Base-by-base conservation (phyloP, 1,140 invertebrate species). In the Aethina tumida region DNA sequence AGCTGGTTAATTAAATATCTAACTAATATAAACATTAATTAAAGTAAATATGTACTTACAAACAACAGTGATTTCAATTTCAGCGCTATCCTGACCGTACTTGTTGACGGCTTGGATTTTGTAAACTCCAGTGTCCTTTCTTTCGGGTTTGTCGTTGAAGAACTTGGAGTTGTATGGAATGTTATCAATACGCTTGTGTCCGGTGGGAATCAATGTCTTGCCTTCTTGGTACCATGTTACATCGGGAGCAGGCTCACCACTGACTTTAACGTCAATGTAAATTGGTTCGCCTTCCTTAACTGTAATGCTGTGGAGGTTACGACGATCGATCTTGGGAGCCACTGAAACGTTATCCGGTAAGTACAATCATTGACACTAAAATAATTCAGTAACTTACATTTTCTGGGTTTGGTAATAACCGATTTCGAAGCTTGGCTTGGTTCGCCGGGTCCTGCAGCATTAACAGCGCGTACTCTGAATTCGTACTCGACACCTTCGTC, bases 251-350 rank as follows among this genome's bases (percentile, higher is more conserved):
- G 88, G 88, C 64, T 92, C 87, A 31, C 88, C 87, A 30, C 73
- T 75, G 27, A 92, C 74, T 55, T 87, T 87, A 1, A 89, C 79
- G 58, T 91, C 84, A 49, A 90, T 77, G 20, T 79, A 68, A 56
- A 92, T 80, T 14, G 81, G 81, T 62, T 91, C 85, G 31, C 86
- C 84, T 57, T 88, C 85, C 27, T 77, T 80, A 2, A 92, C 75
- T 29, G 74, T 81, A 26, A 91, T 64, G 39, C 81, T 74, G 27
- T 75, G 72, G 21, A 93, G 64, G 61, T 80, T 88, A 41, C 77
- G 76, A 14, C 86, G 71, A 54, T 92, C 88, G 65, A 97, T 95
- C 65, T 85, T 91, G 9, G 92, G 92, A 41, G 89, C 79, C 66
- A 95, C 87, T 92, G 64, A 20, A 65, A 61, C 14, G 49, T 27